Evolutionary conservation across 2,888 invertebrate genomes (phyloP).

Genomic region (Andricus quercusramuli): DNA sequence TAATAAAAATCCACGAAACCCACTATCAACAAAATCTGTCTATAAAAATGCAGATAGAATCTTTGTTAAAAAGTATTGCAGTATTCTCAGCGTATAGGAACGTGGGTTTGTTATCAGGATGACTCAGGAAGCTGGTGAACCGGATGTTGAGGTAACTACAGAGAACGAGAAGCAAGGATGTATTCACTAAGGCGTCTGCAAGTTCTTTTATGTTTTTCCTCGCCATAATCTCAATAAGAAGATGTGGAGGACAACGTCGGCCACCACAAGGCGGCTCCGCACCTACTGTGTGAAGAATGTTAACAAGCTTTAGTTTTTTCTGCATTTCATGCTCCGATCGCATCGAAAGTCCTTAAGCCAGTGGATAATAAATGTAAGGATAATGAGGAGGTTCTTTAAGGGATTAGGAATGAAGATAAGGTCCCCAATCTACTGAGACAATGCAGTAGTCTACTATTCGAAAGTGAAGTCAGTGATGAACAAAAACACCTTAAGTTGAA

Average conservation of each 20-base stretch:
- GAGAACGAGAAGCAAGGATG: background rate
- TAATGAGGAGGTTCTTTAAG: slow-evolving; percentile 51
- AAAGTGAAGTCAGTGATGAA: background rate
- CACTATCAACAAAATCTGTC: too few species aligned
- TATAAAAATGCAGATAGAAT: too few species aligned
- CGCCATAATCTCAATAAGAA: background rate
- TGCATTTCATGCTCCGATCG: slow-evolving; percentile 62
- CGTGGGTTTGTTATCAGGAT: slow-evolving; percentile 16
- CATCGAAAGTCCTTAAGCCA: slow-evolving; percentile 65
- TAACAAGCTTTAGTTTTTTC: slow-evolving; percentile 68
- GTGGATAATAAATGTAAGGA: slow-evolving; percentile 65
- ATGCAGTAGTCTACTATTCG: background rate
- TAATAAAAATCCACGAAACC: too few species aligned
- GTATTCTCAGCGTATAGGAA: background rate
- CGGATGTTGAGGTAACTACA: slow-evolving; percentile 16
- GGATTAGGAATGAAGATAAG: slow-evolving; percentile 18
- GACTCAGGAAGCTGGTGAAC: slow-evolving; percentile 32
- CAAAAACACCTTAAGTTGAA: too few species aligned
- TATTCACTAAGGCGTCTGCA: slow-evolving; percentile 2
- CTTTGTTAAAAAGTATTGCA: too few species aligned
- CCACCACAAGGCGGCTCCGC: background rate
- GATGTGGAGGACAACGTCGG: background rate
- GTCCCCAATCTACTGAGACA: background rate
- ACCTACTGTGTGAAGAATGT: slow-evolving; percentile 70
- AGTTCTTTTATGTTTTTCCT: background rate